Evolutionary conservation across 2,113 vertebrate species (phyloP).

Genomic region (Megatriorchis doriae): DNA sequence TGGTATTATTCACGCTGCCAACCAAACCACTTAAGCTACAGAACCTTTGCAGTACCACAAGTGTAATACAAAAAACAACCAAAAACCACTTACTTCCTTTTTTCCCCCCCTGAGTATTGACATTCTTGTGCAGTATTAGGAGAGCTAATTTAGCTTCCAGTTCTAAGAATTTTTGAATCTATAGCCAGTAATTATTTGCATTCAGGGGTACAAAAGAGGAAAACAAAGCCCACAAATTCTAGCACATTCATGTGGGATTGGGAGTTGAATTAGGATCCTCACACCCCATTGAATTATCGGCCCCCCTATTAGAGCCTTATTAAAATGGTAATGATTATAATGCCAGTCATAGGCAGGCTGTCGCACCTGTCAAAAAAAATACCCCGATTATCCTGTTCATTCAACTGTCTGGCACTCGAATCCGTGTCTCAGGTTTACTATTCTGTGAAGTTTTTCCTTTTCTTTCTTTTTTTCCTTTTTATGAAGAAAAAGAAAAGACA

Average conservation of each 20-base stretch:
- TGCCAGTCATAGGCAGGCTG: conserved; percentile 79
- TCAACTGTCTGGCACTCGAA: conserved; percentile 79
- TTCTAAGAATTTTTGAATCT: conserved; percentile 85
- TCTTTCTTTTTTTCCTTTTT: neutral
- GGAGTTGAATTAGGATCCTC: conserved; percentile 82
- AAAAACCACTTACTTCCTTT: conserved; percentile 77
- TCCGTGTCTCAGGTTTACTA: conserved; percentile 78
- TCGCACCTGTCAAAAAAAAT: conserved; percentile 83
- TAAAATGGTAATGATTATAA: conserved; percentile 86
- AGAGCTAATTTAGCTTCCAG: conserved; percentile 83
- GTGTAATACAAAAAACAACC: conserved; percentile 69
- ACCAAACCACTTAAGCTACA: conserved; percentile 77
- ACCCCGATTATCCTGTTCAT: conserved; percentile 80
- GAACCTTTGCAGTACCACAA: conserved; percentile 76
- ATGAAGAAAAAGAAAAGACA: conserved; percentile 63
- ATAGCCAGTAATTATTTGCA: conserved; percentile 87
- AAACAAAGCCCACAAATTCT: conserved; percentile 84
- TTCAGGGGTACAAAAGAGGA: conserved; percentile 83
- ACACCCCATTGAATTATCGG: conserved; percentile 84
- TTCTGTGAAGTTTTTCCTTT: conserved; percentile 67
- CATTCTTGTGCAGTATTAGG: conserved; percentile 85
- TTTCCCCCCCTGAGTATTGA: conserved; percentile 75
- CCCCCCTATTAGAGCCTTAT: conserved; percentile 83
- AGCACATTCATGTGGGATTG: conserved; percentile 85
- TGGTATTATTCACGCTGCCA: conserved; percentile 75